Evolutionary conservation across 1,140 invertebrate genomes (phyloP).

Genomic region (Xylocopa sonorina): DNA sequence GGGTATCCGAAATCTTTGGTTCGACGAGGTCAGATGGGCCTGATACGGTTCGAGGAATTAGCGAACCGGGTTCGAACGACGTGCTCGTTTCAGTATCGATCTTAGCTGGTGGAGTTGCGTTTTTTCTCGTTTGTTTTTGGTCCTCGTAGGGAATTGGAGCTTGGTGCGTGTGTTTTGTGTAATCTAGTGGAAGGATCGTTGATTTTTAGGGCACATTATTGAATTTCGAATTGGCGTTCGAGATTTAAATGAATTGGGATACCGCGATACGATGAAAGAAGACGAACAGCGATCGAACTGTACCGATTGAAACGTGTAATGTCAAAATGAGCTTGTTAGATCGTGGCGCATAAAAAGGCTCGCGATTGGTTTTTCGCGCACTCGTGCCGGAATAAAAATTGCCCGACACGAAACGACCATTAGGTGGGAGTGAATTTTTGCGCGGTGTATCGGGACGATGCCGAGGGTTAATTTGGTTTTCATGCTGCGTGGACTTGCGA

Average conservation of each 20-base stretch:
- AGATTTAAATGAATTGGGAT: too few relatives aligned
- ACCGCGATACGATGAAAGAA: too few relatives aligned
- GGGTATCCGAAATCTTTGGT: background rate
- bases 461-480: conserved; percentile 32
- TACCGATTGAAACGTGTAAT: background rate
- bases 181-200: too few relatives aligned
- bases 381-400: background rate
- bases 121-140: too few relatives aligned
- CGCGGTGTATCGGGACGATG: background rate
- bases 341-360: background rate
- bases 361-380: conserved; percentile 6
- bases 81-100: too few relatives aligned
- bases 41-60: background rate
- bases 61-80: background rate
- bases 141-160: too few relatives aligned
- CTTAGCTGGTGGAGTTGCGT: too few relatives aligned
- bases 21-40: background rate
- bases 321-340: background rate
- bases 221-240: too few relatives aligned
- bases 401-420: conserved; percentile 32
- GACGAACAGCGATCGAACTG: too few relatives aligned
- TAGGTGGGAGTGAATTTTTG: background rate
- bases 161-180: too few relatives aligned
- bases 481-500: conserved; percentile 32
- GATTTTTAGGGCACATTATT: too few relatives aligned